Evolutionary conservation across 2,797 vertebrate species (phyloP).

Genomic region (Triplophysa yarkandensis): DNA sequence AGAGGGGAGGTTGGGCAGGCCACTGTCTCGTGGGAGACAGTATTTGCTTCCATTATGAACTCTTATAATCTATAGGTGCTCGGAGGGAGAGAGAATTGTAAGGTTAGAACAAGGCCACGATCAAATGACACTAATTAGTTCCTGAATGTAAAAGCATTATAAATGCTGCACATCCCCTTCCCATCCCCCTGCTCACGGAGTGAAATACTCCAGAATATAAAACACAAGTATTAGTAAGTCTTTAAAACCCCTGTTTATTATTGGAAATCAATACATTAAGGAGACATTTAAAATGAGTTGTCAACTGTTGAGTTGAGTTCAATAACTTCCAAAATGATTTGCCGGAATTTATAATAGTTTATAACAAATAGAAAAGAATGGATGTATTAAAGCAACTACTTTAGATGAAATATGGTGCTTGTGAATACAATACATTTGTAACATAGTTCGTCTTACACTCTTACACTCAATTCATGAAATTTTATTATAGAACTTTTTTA

Average conservation of each 20-base stretch:
- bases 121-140: slow-evolving; percentile 49
- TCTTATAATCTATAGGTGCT: slow-evolving; percentile 34
- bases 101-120: slow-evolving; percentile 43
- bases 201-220: neutral
- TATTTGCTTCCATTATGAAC: slow-evolving; percentile 41
- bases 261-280: neutral
- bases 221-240: slow-evolving; percentile 8
- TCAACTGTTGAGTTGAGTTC: slow-evolving; percentile 5
- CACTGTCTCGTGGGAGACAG: slow-evolving; percentile 38
- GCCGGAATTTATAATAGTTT: slow-evolving; percentile 1
- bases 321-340: neutral
- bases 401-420: neutral
- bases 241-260: slow-evolving; percentile 23
- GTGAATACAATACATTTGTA: neutral
- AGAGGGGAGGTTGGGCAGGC: slow-evolving; percentile 38
- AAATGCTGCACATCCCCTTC: slow-evolving; percentile 1
- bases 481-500: no score
- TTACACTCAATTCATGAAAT: no score
- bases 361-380: neutral
- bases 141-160: slow-evolving; percentile 32
- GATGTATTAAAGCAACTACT: neutral
- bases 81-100: slow-evolving; percentile 38
- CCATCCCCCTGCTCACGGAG: neutral
- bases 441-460: neutral
- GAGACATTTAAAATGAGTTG: neutral